Evolutionary conservation across 2,113 vertebrate species (phyloP).

Genomic region (Empidonax traillii): DNA sequence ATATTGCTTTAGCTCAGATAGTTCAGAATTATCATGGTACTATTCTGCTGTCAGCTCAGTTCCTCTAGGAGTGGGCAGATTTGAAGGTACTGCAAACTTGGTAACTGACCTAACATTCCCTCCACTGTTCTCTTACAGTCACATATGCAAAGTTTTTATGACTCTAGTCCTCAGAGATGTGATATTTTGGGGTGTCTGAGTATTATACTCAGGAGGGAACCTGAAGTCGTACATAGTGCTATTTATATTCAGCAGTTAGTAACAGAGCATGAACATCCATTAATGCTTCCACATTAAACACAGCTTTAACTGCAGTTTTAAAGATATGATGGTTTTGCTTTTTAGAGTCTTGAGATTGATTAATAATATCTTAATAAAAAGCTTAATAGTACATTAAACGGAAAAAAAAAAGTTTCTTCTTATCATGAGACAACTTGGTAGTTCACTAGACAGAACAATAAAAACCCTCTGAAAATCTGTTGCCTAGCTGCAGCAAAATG

Average conservation of each 20-base stretch:
- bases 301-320: constrained; percentile 63
- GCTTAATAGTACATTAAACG: constrained; percentile 63
- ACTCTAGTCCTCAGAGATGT: not conserved
- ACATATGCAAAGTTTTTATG: not conserved
- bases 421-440: constrained; percentile 26
- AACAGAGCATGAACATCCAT: constrained; percentile 61
- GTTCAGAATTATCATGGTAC: not conserved
- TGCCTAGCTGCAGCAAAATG: not conserved
- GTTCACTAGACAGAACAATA: constrained; percentile 42
- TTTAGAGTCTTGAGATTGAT: constrained; percentile 59
- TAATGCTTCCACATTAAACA: constrained; percentile 66
- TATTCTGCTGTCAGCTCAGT: not conserved
- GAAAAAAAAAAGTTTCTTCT: not conserved
- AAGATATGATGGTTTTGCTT: constrained; percentile 62
- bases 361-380: constrained; percentile 70
- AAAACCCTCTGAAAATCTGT: constrained; percentile 31
- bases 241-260: constrained; percentile 66
- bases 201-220: not conserved
- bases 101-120: not conserved
- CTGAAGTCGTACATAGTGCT: not conserved
- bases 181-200: constrained; percentile 30
- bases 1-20: not conserved
- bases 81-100: not conserved
- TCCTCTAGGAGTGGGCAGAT: not conserved
- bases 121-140: not conserved